phyloP scores from a whole-genome alignment of 2,888 invertebrate genomes.

The Eupeodes latifasciatus region DNA sequence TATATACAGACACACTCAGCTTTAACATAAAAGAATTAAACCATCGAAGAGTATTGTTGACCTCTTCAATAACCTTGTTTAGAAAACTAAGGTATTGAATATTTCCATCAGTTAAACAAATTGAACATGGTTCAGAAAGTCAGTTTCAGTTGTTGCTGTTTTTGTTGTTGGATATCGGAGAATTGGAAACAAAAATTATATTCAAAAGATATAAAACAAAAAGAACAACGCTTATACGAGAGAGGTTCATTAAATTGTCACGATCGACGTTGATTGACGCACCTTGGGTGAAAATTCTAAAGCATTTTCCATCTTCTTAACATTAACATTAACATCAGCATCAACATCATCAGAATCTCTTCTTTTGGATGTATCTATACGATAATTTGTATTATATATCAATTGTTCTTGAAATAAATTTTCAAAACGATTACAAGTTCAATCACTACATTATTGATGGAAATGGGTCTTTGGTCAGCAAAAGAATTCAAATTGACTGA shows the following conservation, averaged over 20 bases:
- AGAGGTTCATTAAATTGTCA: constrained; percentile 73
- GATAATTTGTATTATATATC: background rate
- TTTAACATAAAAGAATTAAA: constrained; percentile 54
- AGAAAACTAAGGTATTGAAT: constrained; percentile 53
- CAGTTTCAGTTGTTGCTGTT: background rate
- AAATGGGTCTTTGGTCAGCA: constrained; percentile 34
- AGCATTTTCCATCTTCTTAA: constrained; percentile 23
- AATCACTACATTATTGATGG: constrained; percentile 23
- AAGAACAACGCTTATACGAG: constrained; percentile 52
- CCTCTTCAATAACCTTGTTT: constrained; percentile 60
- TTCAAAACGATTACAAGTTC: constrained; percentile 33
- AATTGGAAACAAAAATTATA: background rate
- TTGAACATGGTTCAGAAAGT: constrained; percentile 31
- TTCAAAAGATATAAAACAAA: background rate
- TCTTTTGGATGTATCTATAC: constrained; percentile 15
- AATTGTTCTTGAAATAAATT: constrained; percentile 55
- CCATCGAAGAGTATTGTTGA: constrained; percentile 68
- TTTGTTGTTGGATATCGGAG: background rate
- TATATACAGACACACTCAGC: background rate
- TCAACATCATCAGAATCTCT: constrained; percentile 19
- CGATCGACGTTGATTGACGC: constrained; percentile 75
- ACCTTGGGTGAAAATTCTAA: constrained; percentile 61
- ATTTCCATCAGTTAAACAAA: constrained; percentile 49
- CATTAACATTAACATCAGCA: background rate
- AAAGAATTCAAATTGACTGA: constrained; percentile 35